Conservation (phyloP, 2,797 vertebrate genomes). For the Pterois miles region DNA sequence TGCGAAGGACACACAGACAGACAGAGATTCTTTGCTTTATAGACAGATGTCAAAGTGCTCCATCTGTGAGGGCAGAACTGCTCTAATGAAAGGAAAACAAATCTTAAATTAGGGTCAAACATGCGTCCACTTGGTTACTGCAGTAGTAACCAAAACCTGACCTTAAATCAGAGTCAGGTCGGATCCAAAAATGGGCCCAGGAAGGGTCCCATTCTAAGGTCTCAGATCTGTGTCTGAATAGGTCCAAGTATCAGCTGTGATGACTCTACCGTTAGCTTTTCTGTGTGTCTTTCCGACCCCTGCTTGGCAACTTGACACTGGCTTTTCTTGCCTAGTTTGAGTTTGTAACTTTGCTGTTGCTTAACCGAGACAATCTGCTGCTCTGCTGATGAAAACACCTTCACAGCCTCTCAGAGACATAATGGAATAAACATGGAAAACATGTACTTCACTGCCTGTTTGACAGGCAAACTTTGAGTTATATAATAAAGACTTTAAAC, state of each 20-base stretch:
- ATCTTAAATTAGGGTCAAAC: background rate
- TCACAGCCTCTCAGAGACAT: slow-evolving; percentile 21
- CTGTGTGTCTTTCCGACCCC: background rate
- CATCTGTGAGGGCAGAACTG: background rate
- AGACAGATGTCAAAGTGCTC: too few species aligned
- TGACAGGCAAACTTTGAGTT: slow-evolving; percentile 26
- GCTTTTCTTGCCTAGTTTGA: background rate
- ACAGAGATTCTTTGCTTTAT: too few species aligned
- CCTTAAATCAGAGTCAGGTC: background rate
- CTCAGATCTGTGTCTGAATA: background rate
- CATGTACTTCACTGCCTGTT: background rate
- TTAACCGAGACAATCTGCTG: background rate
- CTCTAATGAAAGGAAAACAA: background rate
- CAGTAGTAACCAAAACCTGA: background rate
- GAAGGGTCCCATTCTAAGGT: background rate
- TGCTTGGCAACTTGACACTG: background rate
- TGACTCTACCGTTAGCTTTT: background rate
- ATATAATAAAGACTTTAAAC: slow-evolving; percentile 17
- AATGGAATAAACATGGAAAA: slow-evolving; percentile 17
- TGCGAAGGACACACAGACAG: too few species aligned
- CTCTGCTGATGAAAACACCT: slow-evolving; percentile 3
- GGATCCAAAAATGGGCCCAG: background rate
- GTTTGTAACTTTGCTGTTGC: background rate
- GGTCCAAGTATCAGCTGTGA: background rate
- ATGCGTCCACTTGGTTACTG: background rate